Evolutionary conservation across 2,797 vertebrate genomes (phyloP).

Genomic region (Centroberyx gerrardi): DNA sequence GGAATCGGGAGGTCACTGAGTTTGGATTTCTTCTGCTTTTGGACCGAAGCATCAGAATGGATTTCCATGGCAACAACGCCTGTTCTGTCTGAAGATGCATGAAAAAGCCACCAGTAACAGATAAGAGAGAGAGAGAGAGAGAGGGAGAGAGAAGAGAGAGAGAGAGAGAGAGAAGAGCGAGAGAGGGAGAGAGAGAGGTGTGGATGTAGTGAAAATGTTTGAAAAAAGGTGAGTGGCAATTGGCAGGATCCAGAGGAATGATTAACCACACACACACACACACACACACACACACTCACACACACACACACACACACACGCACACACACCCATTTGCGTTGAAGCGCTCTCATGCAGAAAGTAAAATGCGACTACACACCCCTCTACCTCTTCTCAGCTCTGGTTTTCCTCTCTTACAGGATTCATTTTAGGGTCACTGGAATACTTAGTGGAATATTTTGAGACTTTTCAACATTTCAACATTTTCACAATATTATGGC

Average conservation of each 20-base stretch:
- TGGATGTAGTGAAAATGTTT: not conserved
- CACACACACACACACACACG: not conserved
- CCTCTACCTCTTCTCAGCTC: too few species aligned
- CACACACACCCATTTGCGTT: not conserved
- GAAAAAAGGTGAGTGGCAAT: constrained; percentile 4
- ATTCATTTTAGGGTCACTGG: too few species aligned
- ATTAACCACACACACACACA: not conserved
- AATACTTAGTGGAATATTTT: too few species aligned
- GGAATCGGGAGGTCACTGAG: constrained; percentile 56
- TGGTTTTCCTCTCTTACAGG: too few species aligned
- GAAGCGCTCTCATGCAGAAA: too few species aligned
- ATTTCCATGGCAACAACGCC: constrained; percentile 72
- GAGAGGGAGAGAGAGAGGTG: not conserved
- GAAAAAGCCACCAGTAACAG: constrained; percentile 49
- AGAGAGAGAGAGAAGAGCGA: not conserved
- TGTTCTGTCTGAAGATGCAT: constrained; percentile 65
- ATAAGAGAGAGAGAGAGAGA: constrained; percentile 42
- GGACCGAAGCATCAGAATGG: constrained; percentile 55
- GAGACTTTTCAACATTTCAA: too few species aligned
- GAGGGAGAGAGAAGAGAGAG: constrained; percentile 2
- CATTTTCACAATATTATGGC: too few species aligned
- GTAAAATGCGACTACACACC: too few species aligned
- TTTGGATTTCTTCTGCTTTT: constrained; percentile 52
- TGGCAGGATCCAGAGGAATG: not conserved
- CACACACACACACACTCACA: not conserved